Evolutionary conservation across 1,140 invertebrate species (phyloP), one percentile per base, ranked within the genome.

Genomic region (Halictus rubicundus): DNA sequence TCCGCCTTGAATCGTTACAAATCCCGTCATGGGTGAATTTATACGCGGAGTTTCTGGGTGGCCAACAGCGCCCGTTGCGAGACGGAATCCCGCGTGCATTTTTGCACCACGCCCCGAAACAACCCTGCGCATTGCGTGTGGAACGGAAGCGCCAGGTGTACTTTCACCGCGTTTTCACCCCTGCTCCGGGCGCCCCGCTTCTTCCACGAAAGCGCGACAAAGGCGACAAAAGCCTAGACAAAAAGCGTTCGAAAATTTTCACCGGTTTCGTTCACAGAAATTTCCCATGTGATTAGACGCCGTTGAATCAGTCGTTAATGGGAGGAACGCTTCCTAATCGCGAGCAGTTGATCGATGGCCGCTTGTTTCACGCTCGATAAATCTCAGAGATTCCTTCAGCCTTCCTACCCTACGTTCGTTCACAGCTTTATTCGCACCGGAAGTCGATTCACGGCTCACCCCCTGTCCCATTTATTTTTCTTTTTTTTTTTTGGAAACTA

Each of bases 21-120:
- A 82, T 84, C 78, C 70, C 71, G 76, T 74, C 76, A 63, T 46
- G 75, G 42, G 19, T 69, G 59, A 82, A 89, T 89, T 89, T 89
- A 89, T 89, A 87, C 88, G 78, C 60, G 39, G 72, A 75, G 57
- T 52, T 81, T 82, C 81, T 81, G 87, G 87, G 83, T 88, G 87
- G 86, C 32, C 82, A 32, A 59, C 42, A 46, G 10, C 2, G 10
- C 42, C 10, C 42, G 10, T 12, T 14, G 42, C 42, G 1, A 39
- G 3, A 54, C 70, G 27, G 76, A 80, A 87, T 84, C 83, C 64
- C 54, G 63, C 46, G 64, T 74, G 59, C 78, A 81, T 84, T 88
- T 89, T 88, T 83, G 81, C 66, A 85, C 74, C 74, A 52, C 73
- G 72, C 69, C 68, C 65, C 60, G 10, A 19, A 54, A 21, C n/a